phyloP scores from a whole-genome alignment of 2,888 invertebrate genomes.

The Sclerodermus sp. region DNA sequence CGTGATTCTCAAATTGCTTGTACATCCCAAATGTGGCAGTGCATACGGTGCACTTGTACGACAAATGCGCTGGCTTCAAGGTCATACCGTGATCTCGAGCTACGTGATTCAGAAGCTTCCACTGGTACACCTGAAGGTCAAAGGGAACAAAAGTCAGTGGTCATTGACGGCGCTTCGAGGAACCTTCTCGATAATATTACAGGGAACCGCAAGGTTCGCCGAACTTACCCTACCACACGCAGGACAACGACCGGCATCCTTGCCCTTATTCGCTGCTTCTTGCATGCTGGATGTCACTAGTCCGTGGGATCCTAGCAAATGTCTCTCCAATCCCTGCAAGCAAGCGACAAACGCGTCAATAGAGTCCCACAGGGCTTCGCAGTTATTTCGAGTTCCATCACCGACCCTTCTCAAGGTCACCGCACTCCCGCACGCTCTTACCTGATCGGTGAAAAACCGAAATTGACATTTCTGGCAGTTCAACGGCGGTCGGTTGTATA shows the following conservation, averaged over 20 bases:
- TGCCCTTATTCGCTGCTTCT: constrained; percentile 91
- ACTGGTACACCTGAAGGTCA: constrained; percentile 82
- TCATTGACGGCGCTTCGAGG: too few relatives aligned
- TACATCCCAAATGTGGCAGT: constrained; percentile 95
- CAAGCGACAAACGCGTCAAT: background rate
- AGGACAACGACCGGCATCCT: constrained; percentile 92
- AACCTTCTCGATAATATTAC: too few relatives aligned
- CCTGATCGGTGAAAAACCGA: constrained; percentile 90
- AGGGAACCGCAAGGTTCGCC: too few relatives aligned
- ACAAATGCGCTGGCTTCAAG: constrained; percentile 88
- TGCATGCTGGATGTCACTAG: constrained; percentile 95
- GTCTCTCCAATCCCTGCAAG: constrained; percentile 83
- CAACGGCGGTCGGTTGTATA: constrained; percentile 89
- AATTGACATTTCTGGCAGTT: constrained; percentile 96
- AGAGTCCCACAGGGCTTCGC: background rate
- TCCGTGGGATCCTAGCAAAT: constrained; percentile 91
- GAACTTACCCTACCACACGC: constrained; percentile 89
- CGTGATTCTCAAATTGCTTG: constrained; percentile 92
- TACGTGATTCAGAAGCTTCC: constrained; percentile 90
- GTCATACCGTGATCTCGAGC: constrained; percentile 90
- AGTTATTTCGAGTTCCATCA: too few relatives aligned
- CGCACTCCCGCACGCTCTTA: too few relatives aligned
- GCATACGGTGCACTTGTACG: constrained; percentile 94
- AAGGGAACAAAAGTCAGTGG: background rate
- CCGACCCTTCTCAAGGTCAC: too few relatives aligned